A percentile compares a stretch with the other conserved stretches of the same genome.
phyloP scores from a whole-genome alignment of 2,113 vertebrate genomes.

The Dromiciops gliroides region DNA sequence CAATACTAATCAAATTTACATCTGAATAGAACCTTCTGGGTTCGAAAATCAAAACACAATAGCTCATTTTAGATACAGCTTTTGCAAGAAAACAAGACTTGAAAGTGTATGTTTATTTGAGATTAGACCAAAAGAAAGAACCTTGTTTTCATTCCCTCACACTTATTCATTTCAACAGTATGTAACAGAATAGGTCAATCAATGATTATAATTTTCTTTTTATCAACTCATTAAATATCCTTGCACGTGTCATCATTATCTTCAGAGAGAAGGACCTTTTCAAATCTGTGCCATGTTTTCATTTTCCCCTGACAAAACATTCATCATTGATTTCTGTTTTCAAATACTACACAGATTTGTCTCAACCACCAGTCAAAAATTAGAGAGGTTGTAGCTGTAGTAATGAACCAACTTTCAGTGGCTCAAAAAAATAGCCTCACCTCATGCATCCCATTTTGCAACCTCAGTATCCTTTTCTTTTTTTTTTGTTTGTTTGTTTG shows the following conservation, averaged over 20 bases:
- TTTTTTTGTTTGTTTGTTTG: no score
- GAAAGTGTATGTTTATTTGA: slow-evolving; percentile 75
- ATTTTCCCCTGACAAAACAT: slow-evolving; percentile 65
- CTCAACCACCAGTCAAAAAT: not conserved
- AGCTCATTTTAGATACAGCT: slow-evolving; percentile 60
- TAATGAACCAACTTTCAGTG: slow-evolving; percentile 22
- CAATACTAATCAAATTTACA: slow-evolving; percentile 80
- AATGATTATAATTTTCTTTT: slow-evolving; percentile 81
- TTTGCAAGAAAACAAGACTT: slow-evolving; percentile 65
- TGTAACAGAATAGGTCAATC: slow-evolving; percentile 71
- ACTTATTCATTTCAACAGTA: slow-evolving; percentile 74
- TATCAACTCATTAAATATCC: slow-evolving; percentile 73
- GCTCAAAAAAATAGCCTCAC: slow-evolving; percentile 25
- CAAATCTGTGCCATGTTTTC: slow-evolving; percentile 69
- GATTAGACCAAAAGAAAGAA: slow-evolving; percentile 78
- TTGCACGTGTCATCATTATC: slow-evolving; percentile 76
- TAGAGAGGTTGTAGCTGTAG: slow-evolving; percentile 2
- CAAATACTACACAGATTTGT: slow-evolving; percentile 13
- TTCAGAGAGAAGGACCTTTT: slow-evolving; percentile 69
- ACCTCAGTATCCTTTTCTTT: not conserved
- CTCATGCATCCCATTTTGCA: not conserved
- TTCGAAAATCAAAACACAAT: slow-evolving; percentile 75
- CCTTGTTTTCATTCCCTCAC: slow-evolving; percentile 65
- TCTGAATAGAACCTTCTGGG: slow-evolving; percentile 74
- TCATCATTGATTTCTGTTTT: slow-evolving; percentile 61